phyloP scores from a whole-genome alignment of 1,140 invertebrate species.

The Bombus waltoni region DNA sequence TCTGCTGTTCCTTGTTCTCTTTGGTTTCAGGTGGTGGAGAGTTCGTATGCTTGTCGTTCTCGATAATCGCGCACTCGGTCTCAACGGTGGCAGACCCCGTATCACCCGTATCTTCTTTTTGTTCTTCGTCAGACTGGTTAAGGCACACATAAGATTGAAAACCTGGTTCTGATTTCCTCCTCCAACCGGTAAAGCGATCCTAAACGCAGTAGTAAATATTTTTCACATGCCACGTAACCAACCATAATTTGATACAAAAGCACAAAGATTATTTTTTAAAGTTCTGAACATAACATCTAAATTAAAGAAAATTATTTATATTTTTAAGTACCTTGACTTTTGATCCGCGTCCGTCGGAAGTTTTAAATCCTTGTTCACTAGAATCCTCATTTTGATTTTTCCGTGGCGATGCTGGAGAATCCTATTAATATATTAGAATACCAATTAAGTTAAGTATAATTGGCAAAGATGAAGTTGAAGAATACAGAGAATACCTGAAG shows the following conservation, averaged over 20 bases:
- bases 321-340: conserved; percentile 77
- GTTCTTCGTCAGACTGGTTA: conserved; percentile 77
- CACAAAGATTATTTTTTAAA: background rate
- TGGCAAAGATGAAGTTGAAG: background rate
- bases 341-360: conserved; percentile 74
- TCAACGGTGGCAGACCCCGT: conserved; percentile 44
- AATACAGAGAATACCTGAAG: background rate
- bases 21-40: conserved; percentile 64
- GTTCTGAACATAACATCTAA: background rate
- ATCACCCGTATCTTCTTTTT: conserved; percentile 58
- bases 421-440: conserved; percentile 45
- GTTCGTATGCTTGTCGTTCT: conserved; percentile 47
- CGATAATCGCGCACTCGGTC: conserved; percentile 39
- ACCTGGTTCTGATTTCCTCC: conserved; percentile 89
- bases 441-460: background rate
- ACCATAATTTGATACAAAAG: background rate
- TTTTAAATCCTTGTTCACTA: conserved; percentile 76
- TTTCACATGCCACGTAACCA: background rate
- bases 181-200: conserved; percentile 84
- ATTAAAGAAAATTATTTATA: background rate
- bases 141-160: conserved; percentile 81
- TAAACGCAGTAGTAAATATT: conserved; percentile 41
- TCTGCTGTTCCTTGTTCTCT: conserved; percentile 64
- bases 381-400: conserved; percentile 73
- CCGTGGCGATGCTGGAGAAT: conserved; percentile 75